phyloP scores from a whole-genome alignment of 2,113 vertebrate species.

The Coturnix japonica region DNA sequence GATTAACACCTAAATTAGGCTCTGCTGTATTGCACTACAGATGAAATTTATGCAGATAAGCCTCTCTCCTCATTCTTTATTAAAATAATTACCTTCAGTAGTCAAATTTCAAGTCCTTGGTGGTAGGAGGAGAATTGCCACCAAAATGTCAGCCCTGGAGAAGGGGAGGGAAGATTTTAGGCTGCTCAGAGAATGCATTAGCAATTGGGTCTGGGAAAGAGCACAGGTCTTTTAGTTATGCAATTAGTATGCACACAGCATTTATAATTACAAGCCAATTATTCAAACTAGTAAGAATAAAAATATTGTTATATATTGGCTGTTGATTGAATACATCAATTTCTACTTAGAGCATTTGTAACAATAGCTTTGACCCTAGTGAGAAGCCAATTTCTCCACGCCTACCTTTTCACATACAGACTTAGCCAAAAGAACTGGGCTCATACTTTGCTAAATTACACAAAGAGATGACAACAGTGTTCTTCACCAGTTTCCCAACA shows the following conservation, averaged over 20 bases:
- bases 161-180: neutral
- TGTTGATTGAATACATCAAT: neutral
- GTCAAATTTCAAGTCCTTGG: neutral
- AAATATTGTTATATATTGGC: neutral
- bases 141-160: neutral
- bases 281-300: neutral
- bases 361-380: neutral
- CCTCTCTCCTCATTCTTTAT: neutral
- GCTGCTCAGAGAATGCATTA: neutral
- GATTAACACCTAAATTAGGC: slow-evolving; percentile 68
- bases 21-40: slow-evolving; percentile 23
- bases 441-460: neutral
- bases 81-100: neutral
- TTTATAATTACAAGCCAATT: neutral
- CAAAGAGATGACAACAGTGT: neutral
- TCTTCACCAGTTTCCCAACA: neutral
- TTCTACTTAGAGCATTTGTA: neutral
- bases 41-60: slow-evolving; percentile 55
- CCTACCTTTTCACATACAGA: neutral
- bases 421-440: neutral
- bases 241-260: neutral
- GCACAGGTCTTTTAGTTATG: neutral
- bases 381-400: neutral
- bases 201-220: neutral
- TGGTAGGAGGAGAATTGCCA: neutral